These are phyloP conservation scores for Rattus rattus DNA, from an alignment of 2,113 vertebrate species.

Conservation along the genomic window DNA sequence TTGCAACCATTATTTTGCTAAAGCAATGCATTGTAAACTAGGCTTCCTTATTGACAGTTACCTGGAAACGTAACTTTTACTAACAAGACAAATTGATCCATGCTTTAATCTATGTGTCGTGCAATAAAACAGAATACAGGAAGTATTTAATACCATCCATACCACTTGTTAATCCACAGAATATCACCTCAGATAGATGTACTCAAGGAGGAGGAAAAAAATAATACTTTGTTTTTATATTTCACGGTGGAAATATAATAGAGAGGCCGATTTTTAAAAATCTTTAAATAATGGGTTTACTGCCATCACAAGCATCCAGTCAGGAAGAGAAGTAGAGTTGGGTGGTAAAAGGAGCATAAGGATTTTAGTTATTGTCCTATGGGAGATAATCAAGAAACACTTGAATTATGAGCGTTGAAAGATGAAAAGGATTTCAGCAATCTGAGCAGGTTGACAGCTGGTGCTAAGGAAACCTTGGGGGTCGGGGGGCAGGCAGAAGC, in stretches of 20 bases:
- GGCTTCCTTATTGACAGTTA: background rate
- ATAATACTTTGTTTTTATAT: background rate
- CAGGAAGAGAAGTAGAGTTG: constrained; percentile 2
- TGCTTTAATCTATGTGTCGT: background rate
- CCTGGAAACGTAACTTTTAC: constrained; percentile 23
- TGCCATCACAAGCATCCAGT: background rate
- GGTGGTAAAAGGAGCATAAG: background rate
- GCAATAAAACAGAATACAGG: background rate
- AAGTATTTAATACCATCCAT: background rate
- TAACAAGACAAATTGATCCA: constrained; percentile 42
- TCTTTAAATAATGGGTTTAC: background rate
- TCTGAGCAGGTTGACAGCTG: background rate
- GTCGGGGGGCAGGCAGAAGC: background rate
- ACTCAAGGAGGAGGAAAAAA: background rate
- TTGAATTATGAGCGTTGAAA: constrained; percentile 22
- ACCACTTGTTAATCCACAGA: background rate
- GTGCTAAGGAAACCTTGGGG: background rate
- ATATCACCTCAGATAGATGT: background rate
- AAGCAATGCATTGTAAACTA: constrained; percentile 7
- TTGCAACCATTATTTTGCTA: constrained; percentile 53
- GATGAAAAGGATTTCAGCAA: background rate
- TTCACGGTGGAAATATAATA: background rate
- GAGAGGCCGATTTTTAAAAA: background rate
- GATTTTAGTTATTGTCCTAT: background rate
- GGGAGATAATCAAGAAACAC: background rate